Conservation (phyloP, 2,797 vertebrate genomes). For the Smutsia temminckii region DNA sequence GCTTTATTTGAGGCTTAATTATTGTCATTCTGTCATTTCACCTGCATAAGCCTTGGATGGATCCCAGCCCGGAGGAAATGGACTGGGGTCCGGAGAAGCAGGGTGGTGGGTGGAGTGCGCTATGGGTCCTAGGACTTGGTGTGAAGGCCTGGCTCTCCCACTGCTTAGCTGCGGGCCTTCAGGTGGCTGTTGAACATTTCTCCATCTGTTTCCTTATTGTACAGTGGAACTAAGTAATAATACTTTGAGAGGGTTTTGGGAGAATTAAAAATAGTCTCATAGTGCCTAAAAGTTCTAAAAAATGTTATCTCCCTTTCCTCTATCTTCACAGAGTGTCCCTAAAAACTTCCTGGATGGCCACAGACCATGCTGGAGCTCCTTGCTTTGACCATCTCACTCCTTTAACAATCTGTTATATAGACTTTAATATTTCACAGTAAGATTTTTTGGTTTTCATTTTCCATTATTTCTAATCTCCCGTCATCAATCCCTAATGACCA, state of each 20-base stretch:
- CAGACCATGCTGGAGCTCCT: neutral
- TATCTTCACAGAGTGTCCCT: neutral
- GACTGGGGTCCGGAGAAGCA: neutral
- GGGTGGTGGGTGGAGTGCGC: neutral
- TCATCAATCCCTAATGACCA: neutral
- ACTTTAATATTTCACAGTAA: neutral
- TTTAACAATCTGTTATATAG: neutral
- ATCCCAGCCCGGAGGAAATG: neutral
- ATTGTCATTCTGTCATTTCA: neutral
- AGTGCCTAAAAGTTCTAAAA: neutral
- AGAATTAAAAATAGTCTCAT: slow-evolving; percentile 24
- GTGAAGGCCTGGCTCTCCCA: neutral
- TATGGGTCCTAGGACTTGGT: neutral
- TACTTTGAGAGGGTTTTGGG: neutral
- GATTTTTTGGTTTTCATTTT: neutral
- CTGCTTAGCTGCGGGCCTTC: neutral
- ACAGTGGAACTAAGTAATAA: slow-evolving; percentile 28
- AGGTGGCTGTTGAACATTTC: neutral
- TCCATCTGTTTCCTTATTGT: neutral
- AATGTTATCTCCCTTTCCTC: neutral
- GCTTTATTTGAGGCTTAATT: neutral
- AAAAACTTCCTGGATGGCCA: neutral
- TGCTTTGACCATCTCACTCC: neutral
- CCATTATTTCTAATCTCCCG: slow-evolving; percentile 14
- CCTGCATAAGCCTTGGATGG: neutral